Base-by-base conservation (phyloP, 2,113 vertebrate species). In the Ochotona princeps region DNA sequence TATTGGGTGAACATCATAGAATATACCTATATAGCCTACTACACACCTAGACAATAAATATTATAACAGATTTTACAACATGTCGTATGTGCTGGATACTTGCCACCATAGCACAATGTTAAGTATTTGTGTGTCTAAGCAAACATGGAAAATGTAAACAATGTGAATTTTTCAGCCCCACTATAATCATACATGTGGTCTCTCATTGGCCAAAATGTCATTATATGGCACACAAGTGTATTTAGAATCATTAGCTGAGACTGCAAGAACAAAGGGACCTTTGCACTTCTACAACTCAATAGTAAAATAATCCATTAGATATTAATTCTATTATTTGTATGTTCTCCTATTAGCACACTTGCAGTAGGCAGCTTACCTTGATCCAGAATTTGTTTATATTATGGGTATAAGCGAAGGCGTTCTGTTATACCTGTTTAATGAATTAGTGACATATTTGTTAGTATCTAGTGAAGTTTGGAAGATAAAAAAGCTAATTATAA, bases 271-370 rank as follows among this genome's bases (percentile, higher is more conserved):
- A 89, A 78, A 80, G 44, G 38, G 28, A 20, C 3, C 4, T 83
- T 89, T 90, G 38, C 38, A 44, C 72, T 15, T 61, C 65, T 65
- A 30, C 32, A 25, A 61, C 85, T 70, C 12, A 2, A 18, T 49
- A 67, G 12, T 83, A 86, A 89, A 92, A 69, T 0, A 69, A 26
- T 60, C 65, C 11, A 75, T 88, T 87, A 85, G 69, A 28, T 75
- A 63, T 80, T 88, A 70, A 76, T 85, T 79, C 65, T 28, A 17
- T 76, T 63, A 65, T 83, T 90, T 79, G 30, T 61, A n/a, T 84
- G 66, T 81, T 92, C 47, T 84, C 17, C 30, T 35, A 66, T 80
- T 88, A 70, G 47, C 18, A 20, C 18, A 54, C 90, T 72, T 94
- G 44, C 92, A 88, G 32, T 32, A 79, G 72, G 44, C 83, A 70